Conservation (phyloP, 2,113 vertebrate species). For the Octodon degus region DNA sequence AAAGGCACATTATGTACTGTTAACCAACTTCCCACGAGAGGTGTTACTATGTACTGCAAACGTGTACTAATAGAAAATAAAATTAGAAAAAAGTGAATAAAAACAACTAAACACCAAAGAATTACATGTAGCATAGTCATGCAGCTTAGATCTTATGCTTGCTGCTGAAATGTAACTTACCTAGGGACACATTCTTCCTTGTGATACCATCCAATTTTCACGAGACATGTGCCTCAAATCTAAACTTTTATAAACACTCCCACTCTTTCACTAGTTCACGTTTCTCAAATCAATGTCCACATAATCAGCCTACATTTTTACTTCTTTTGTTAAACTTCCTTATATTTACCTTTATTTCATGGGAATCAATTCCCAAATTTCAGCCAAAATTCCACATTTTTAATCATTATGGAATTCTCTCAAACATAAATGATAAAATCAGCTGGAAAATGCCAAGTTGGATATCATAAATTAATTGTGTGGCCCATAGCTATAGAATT, state of each 20-base stretch:
- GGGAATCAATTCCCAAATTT: background rate
- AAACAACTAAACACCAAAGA: background rate
- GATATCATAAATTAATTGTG: constrained; percentile 39
- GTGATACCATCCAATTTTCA: background rate
- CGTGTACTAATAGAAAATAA: background rate
- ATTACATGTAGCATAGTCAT: background rate
- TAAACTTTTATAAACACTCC: background rate
- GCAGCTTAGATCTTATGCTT: background rate
- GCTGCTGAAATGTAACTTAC: background rate
- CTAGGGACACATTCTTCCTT: fast-evolving
- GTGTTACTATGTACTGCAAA: background rate
- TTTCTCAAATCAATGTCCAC: background rate
- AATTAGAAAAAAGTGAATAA: background rate
- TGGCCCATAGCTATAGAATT: background rate
- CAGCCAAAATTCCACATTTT: background rate
- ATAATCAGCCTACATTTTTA: background rate
- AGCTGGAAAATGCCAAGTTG: background rate
- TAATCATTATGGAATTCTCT: background rate
- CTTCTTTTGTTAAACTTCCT: background rate
- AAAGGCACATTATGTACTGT: background rate
- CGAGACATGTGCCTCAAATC: background rate
- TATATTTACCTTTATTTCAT: background rate
- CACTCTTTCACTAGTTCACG: background rate
- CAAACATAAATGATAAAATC: background rate
- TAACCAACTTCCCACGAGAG: background rate